Conservation (phyloP, 2,888 invertebrate genomes). For the Eupithecia inturbata region DNA sequence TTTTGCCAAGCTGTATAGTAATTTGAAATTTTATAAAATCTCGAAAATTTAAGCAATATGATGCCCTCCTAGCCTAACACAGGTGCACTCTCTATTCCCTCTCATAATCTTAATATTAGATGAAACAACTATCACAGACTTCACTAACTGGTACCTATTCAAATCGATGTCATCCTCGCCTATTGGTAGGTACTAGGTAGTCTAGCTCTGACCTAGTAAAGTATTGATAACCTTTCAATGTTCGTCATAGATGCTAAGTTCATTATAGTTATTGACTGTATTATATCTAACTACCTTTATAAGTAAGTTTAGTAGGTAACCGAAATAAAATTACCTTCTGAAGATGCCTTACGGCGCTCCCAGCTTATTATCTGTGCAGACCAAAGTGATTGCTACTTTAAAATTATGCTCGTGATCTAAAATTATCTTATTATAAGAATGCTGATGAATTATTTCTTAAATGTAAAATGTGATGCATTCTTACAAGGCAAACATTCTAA, state of each 20-base stretch:
- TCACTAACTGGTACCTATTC: conserved; percentile 4
- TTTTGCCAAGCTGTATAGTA: no score
- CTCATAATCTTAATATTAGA: no score
- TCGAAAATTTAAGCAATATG: no score
- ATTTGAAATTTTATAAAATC: no score
- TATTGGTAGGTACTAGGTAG: conserved; percentile 24
- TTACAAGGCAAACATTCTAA: background rate
- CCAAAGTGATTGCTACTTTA: background rate
- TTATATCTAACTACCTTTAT: background rate
- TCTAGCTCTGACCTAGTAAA: conserved; percentile 39
- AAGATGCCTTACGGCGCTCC: background rate
- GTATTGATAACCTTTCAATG: conserved; percentile 26
- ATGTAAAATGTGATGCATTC: background rate
- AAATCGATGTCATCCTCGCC: conserved; percentile 22
- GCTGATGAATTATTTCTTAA: background rate
- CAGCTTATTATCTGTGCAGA: background rate
- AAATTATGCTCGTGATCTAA: background rate
- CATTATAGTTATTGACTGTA: background rate
- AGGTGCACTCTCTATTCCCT: no score
- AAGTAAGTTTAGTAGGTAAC: no score
- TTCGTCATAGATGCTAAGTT: background rate
- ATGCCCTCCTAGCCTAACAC: no score
- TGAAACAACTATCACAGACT: background rate
- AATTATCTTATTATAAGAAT: background rate
- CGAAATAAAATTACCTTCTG: background rate